These are phyloP conservation scores for Laterallus jamaicensis DNA, from an alignment of 2,113 vertebrate genomes.

Conservation along the genomic window DNA sequence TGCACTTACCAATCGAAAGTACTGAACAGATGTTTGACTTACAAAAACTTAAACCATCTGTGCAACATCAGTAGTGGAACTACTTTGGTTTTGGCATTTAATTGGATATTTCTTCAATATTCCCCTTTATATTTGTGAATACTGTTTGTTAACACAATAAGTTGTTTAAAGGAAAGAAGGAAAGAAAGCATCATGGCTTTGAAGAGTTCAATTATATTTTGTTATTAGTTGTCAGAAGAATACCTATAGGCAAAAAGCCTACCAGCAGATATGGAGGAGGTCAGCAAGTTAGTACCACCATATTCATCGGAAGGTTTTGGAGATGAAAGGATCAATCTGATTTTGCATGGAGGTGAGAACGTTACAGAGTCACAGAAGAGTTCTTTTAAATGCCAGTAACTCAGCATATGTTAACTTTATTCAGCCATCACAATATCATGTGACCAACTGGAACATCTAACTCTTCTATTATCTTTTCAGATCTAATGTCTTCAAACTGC, in stretches of 20 bases:
- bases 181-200: slow-evolving; percentile 14
- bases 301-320: not conserved
- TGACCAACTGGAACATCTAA: not conserved
- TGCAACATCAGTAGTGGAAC: slow-evolving; percentile 23
- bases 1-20: slow-evolving; percentile 19
- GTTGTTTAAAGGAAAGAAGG: slow-evolving; percentile 50
- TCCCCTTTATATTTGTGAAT: slow-evolving; percentile 48
- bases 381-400: not conserved
- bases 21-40: slow-evolving; percentile 40
- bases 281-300: not conserved
- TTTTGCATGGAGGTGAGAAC: not conserved
- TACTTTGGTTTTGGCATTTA: slow-evolving; percentile 40
- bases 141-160: slow-evolving; percentile 34
- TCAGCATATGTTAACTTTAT: not conserved
- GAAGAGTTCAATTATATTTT: not conserved
- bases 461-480: not conserved
- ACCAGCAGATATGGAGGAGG: not conserved
- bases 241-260: not conserved
- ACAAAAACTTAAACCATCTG: slow-evolving; percentile 58
- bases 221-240: slow-evolving; percentile 38
- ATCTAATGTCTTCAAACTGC: not conserved
- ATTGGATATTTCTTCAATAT: slow-evolving; percentile 65
- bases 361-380: not conserved
- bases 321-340: not conserved
- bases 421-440: not conserved